Conservation (phyloP, 2,797 vertebrate species). For the Manis javanica region DNA sequence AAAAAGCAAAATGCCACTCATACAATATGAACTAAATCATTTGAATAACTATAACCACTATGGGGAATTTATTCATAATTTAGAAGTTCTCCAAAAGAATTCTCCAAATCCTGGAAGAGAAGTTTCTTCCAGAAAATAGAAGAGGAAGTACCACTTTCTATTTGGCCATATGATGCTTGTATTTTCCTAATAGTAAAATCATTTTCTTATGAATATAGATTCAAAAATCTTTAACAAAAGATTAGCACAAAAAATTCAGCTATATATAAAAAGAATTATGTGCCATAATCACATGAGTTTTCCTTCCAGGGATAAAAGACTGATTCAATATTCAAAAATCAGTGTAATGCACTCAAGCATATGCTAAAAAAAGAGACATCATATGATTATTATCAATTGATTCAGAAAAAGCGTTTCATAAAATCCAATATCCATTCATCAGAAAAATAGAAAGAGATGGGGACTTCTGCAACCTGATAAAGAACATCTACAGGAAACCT, state of each 20-base stretch:
- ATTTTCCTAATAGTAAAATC: background rate
- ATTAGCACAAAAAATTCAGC: background rate
- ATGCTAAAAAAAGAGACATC: background rate
- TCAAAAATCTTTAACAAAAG: background rate
- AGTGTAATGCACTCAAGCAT: background rate
- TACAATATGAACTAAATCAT: background rate
- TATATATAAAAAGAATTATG: background rate
- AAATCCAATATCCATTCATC: background rate
- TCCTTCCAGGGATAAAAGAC: background rate
- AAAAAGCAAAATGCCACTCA: background rate
- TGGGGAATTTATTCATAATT: background rate
- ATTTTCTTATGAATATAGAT: background rate
- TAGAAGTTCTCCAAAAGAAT: background rate
- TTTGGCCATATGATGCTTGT: background rate
- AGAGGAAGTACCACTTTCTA: background rate
- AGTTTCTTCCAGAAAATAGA: background rate
- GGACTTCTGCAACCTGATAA: background rate
- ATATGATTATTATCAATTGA: background rate
- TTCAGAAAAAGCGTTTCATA: background rate
- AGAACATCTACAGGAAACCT: background rate
- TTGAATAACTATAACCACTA: slow-evolving; percentile 39
- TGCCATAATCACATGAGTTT: background rate
- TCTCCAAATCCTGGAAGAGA: too few species aligned
- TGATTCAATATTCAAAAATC: background rate
- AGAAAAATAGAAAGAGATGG: background rate